Percentiles rank a stretch among this genome's conserved stretches.
Evolutionary conservation across 2,888 invertebrate species (phyloP).

Genomic region (Kuschelorhynchus macadamiae): DNA sequence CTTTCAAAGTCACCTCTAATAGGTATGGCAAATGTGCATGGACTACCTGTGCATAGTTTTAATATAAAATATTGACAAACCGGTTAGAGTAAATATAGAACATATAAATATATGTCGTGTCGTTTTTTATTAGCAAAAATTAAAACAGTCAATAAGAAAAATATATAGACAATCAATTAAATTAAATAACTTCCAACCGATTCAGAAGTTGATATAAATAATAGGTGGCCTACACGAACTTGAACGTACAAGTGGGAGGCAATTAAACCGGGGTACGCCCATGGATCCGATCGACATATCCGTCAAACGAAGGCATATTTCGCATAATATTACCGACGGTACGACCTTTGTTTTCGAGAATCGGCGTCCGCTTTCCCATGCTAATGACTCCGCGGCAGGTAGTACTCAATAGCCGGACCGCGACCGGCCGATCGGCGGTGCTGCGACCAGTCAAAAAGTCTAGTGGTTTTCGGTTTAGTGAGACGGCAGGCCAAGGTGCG

Average conservation of each 20-base stretch:
- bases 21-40: too few relatives aligned
- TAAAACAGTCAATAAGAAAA: too few relatives aligned
- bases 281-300: constrained; percentile 36
- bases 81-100: too few relatives aligned
- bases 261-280: constrained; percentile 34
- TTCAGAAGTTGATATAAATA: too few relatives aligned
- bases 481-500: constrained; percentile 20
- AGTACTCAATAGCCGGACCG: constrained; percentile 31
- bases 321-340: constrained; percentile 40
- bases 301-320: constrained; percentile 43
- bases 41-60: too few relatives aligned
- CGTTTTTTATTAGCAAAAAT: too few relatives aligned
- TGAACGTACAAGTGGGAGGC: constrained; percentile 16
- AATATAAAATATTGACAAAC: too few relatives aligned
- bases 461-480: constrained; percentile 5
- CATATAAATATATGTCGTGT: too few relatives aligned
- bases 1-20: too few relatives aligned
- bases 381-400: constrained; percentile 39
- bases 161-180: too few relatives aligned
- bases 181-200: too few relatives aligned
- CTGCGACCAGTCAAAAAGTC: constrained; percentile 11
- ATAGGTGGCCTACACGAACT: too few relatives aligned
- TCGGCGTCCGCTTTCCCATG: constrained; percentile 39
- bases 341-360: constrained; percentile 37
- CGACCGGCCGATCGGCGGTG: neutral